Base-by-base conservation (phyloP, 2,888 invertebrate genomes). In the Heliconius aoede region DNA sequence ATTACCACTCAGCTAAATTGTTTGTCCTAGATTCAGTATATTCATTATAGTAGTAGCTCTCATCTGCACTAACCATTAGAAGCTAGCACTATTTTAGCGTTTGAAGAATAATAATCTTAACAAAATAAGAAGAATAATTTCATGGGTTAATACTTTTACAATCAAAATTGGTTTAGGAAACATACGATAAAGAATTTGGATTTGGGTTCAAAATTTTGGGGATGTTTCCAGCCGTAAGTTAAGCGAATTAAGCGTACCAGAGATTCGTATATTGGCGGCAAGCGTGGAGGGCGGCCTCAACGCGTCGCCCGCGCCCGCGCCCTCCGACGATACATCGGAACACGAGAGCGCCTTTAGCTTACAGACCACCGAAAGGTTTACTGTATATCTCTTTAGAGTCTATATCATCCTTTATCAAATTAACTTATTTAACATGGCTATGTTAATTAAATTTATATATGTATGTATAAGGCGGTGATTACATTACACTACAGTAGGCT, bases 221-320 rank as follows among this genome's bases (percentile, higher is more conserved):
- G 86, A 84, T 89, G 82, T 91, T 90, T 90, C 85, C 94, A 96
- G 96, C 95, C 95, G 95, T 94, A 96, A 96, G 94, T 95, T 95
- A 95, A 96, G 96, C 95, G 95, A 96, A 90, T 95, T 96, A 95
- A 95, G 96, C 92, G 95, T 97, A 84, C 97, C 97, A 82, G 97
- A 97, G 95, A 97, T 97, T 88, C 96, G 97, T 87, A 96, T 97
- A 87, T 95, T 97, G 95, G 97, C 97, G 89, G 97, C 97, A 85
- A 97, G 97, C 91, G 95, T 97, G 95, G 97, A 97, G 95, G 95
- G 96, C 86, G 97, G 97, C 86, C 95, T 97, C 93, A 97, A 97
- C 92, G 90, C 26, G 15, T 79, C 77, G 75, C 81, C 77, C 77
- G 79, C 80, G 76, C 80, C 65, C 71, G 79, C 80, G 76, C 80